Base-by-base conservation (phyloP, 1,140 invertebrate species). In the Trialeurodes vaporariorum region DNA sequence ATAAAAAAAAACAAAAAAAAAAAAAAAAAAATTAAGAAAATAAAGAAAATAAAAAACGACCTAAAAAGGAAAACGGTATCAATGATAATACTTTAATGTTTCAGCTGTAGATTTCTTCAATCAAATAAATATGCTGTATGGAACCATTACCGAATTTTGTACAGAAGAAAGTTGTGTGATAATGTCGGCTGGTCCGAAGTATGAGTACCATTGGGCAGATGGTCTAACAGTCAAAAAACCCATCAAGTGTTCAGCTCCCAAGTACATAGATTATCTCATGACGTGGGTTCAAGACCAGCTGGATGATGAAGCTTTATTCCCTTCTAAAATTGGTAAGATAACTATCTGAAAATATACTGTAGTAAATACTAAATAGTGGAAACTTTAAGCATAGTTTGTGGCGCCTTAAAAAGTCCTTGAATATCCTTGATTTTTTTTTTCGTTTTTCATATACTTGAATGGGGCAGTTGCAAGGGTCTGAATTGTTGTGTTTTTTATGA, bases 171-270 rank as follows among this genome's bases (percentile, higher is more conserved):
- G 90, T 70, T 99, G 98, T 82, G 88, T 94, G 21, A 94, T 98
- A 67, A 99, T 99, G 98, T 92, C 91, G 25, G 91, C 91, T 27
- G 96, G 96, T 34, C 95, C 96, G 65, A 98, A 98, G 79, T 98
- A 99, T 77, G 97, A 99, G 80, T 99, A 99, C 79, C 98, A 98
- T 79, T 99, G 98, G 97, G 96, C 96, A 2, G 97, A 99, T 82
- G 96, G 96, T 17, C 90, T 94, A 73, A 96, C 94, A 1, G 94
- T 98, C 0, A 98, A 98, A 77, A 98, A 98, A 79, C 95, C 96
- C 23, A 98, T 99, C 69, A 98, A 98, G 80, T 99, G 96, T 83
- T 98, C 96, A 59, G 98, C 98, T 63, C 96, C 97, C 23, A 97
- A 98, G 78, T 99, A 99, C 77, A 99, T 99, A 75, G 97, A 99